Conservation (phyloP, 1,140 invertebrate species). For the Sitobion miscanthi region DNA sequence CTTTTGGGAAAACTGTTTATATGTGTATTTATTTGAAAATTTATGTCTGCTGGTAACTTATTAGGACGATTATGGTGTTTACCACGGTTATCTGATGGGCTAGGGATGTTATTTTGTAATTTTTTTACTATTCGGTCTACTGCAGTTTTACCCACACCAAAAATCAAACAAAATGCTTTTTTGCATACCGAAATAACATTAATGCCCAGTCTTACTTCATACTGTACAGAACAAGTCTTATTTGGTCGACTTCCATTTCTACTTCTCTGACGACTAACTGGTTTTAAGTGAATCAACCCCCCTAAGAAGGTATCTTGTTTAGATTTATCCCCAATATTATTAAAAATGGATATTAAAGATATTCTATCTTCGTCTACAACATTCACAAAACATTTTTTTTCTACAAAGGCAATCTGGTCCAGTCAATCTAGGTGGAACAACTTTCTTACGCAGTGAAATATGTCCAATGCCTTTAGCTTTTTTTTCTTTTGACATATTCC, state of each 20-base stretch:
- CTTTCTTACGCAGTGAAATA: conserved; percentile 27
- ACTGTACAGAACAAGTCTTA: conserved; percentile 20
- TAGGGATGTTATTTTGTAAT: neutral
- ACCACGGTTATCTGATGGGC: conserved; percentile 7
- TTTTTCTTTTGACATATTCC: neutral
- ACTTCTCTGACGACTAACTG: conserved; percentile 18
- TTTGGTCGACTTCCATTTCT: conserved; percentile 1
- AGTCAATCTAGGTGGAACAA: conserved; percentile 23
- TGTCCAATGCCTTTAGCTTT: conserved; percentile 16
- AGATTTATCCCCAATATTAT: too few relatives aligned
- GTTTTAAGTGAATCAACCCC: conserved; percentile 18
- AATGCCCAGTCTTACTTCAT: neutral
- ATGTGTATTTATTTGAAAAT: conserved; percentile 29
- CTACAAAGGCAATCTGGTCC: neutral
- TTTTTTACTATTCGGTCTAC: conserved; percentile 22
- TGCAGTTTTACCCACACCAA: neutral
- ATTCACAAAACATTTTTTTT: neutral
- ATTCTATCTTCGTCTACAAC: conserved; percentile 16
- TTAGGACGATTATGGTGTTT: conserved; percentile 20
- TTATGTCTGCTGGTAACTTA: neutral
- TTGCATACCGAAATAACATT: conserved; percentile 6
- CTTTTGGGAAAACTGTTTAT: conserved; percentile 19
- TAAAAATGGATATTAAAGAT: neutral
- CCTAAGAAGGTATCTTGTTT: neutral
- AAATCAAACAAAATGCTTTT: conserved; percentile 17